Percentiles rank a stretch among this genome's conserved stretches.
Evolutionary conservation across 35 echinoderm and acorn worm species (phyloP).

Genomic region (Apostichopus japonicus): DNA sequence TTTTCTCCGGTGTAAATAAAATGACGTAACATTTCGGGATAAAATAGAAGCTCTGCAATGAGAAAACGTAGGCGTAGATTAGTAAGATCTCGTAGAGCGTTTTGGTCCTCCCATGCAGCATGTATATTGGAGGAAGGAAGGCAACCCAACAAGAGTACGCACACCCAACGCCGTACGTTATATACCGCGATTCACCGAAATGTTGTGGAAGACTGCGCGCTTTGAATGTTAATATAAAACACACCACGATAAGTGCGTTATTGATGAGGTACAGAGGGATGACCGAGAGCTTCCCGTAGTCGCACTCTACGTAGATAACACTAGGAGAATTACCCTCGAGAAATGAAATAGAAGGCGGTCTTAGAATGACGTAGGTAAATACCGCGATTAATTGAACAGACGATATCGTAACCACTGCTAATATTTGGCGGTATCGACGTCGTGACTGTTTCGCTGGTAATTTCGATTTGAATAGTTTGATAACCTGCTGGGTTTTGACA

Average conservation of each 20-base stretch:
- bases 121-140: not conserved
- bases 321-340: not conserved
- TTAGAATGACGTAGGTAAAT: not conserved
- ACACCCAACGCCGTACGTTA: conserved; percentile 21
- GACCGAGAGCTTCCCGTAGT: not conserved
- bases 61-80: not conserved
- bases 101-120: not conserved
- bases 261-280: not conserved
- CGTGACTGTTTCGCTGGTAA: not conserved
- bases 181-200: conserved; percentile 47
- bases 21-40: conserved; percentile 38
- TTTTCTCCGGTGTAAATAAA: conserved; percentile 33
- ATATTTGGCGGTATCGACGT: not conserved
- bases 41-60: conserved; percentile 47
- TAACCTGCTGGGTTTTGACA: conserved; percentile 38
- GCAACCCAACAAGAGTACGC: conserved; percentile 42
- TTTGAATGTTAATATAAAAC: conserved; percentile 30
- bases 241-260: not conserved
- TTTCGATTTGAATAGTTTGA: conserved; percentile 30
- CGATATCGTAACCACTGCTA: not conserved
- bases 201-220: conserved; percentile 25
- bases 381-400: not conserved
- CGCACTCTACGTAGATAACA: conserved; percentile 8
- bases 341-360: not conserved
- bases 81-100: conserved; percentile 19